Evolutionary conservation across 1,140 invertebrate species (phyloP).

Genomic region (Drosophila repleta): DNA sequence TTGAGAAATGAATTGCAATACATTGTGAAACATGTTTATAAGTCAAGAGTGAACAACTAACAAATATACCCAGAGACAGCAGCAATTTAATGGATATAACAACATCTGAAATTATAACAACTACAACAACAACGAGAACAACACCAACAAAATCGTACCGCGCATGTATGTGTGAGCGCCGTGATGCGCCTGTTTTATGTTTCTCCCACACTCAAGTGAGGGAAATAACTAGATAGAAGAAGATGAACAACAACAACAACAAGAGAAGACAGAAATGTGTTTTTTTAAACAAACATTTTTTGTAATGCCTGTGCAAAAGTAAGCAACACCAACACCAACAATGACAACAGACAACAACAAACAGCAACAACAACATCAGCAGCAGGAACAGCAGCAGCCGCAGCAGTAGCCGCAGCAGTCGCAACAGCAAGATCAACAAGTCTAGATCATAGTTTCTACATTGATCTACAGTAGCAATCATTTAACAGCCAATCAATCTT

Average conservation of each 20-base stretch:
- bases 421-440: slow-evolving; percentile 43
- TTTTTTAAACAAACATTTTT: slow-evolving; percentile 61
- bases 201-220: neutral
- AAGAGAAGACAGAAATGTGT: slow-evolving; percentile 49
- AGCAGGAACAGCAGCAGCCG: slow-evolving; percentile 49
- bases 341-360: slow-evolving; percentile 20
- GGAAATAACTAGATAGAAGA: slow-evolving; percentile 22
- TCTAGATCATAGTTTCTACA: slow-evolving; percentile 52
- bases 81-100: slow-evolving; percentile 34
- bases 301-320: slow-evolving; percentile 45
- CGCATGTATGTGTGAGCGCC: slow-evolving; percentile 79
- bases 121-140: slow-evolving; percentile 52
- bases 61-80: slow-evolving; percentile 26
- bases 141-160: slow-evolving; percentile 50
- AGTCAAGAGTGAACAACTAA: slow-evolving; percentile 72
- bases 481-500: slow-evolving; percentile 60
- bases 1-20: slow-evolving; percentile 74
- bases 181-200: slow-evolving; percentile 61
- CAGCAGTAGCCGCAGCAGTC: slow-evolving; percentile 46
- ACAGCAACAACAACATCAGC: slow-evolving; percentile 38
- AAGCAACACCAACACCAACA: slow-evolving; percentile 19
- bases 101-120: slow-evolving; percentile 39
- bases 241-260: slow-evolving; percentile 20
- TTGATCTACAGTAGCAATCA: slow-evolving; percentile 66
- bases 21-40: slow-evolving; percentile 84